A percentile compares a stretch with the other conserved stretches of the same genome.
Evolutionary conservation across 2,113 vertebrate species (phyloP).

Genomic region (Platysteira castanea): DNA sequence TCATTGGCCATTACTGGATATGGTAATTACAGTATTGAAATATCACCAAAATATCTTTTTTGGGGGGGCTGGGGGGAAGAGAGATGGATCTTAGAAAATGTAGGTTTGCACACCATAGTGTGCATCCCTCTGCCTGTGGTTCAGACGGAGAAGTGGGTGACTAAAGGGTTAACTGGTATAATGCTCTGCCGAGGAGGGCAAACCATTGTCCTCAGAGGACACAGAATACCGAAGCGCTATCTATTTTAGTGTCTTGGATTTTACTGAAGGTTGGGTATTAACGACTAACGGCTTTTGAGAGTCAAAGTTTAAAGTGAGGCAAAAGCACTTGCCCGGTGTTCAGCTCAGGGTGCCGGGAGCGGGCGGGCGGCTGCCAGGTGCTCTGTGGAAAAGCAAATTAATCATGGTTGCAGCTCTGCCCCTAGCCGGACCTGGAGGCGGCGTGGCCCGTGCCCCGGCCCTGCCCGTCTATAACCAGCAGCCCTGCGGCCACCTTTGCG

Average conservation of each 20-base stretch:
- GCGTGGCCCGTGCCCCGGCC: not conserved
- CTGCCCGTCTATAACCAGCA: rapidly evolving
- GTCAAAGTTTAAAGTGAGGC: not conserved
- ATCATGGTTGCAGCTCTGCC: not conserved
- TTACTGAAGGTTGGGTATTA: not conserved
- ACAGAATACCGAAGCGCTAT: not conserved
- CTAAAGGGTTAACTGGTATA: not conserved
- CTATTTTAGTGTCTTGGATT: not conserved
- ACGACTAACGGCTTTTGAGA: not conserved
- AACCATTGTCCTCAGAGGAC: not conserved
- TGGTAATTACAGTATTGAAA: not conserved
- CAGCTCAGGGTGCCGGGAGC: not conserved
- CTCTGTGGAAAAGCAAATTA: not conserved
- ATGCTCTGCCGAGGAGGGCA: not conserved
- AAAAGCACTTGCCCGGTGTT: not conserved
- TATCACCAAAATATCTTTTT: not conserved
- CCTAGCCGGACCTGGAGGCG: not conserved
- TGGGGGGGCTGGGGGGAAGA: rapidly evolving
- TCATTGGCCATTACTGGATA: not conserved
- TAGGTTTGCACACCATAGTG: not conserved
- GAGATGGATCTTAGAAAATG: not conserved
- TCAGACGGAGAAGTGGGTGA: not conserved
- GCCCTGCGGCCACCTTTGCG: rapidly evolving
- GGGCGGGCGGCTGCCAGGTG: not conserved
- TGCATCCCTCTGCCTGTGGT: not conserved